A percentile compares a stretch with the other conserved stretches of the same genome.
Conservation (phyloP, 2,797 vertebrate genomes). For the Podarcis siculus region DNA sequence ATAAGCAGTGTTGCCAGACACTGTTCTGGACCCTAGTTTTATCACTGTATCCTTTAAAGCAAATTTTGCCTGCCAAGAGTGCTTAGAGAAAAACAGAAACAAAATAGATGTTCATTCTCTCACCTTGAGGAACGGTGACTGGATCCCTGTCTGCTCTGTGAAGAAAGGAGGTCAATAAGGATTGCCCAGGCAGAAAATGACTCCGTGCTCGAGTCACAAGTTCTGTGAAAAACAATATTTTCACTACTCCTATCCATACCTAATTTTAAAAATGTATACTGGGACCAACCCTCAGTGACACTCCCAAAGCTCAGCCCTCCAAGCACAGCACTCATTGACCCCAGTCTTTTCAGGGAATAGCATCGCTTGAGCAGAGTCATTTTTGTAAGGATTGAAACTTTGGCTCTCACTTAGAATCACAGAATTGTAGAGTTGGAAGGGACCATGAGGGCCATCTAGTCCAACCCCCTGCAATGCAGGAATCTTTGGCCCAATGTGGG, state of each 20-base stretch:
- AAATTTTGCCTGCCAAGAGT: background rate
- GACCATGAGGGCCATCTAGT: no score
- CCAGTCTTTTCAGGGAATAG: background rate
- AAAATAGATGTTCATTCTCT: background rate
- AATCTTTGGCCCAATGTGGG: no score
- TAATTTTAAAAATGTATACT: background rate
- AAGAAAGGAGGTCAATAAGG: background rate
- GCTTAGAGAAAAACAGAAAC: background rate
- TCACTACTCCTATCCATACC: background rate
- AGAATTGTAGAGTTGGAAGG: no score
- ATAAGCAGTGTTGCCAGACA: background rate
- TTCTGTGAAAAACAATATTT: background rate
- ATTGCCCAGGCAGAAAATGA: background rate
- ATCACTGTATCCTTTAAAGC: background rate
- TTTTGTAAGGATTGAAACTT: background rate
- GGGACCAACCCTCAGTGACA: background rate
- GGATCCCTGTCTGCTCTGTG: background rate
- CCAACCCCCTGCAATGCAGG: no score
- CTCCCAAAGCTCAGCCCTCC: background rate
- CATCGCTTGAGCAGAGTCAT: background rate
- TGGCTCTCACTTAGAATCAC: background rate
- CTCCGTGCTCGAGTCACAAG: background rate
- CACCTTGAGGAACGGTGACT: no score
- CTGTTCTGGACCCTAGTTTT: background rate
- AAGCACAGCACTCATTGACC: background rate